These are phyloP conservation scores for Macropodus opercularis DNA, from an alignment of 2,797 vertebrate species.

Conservation along the genomic window DNA sequence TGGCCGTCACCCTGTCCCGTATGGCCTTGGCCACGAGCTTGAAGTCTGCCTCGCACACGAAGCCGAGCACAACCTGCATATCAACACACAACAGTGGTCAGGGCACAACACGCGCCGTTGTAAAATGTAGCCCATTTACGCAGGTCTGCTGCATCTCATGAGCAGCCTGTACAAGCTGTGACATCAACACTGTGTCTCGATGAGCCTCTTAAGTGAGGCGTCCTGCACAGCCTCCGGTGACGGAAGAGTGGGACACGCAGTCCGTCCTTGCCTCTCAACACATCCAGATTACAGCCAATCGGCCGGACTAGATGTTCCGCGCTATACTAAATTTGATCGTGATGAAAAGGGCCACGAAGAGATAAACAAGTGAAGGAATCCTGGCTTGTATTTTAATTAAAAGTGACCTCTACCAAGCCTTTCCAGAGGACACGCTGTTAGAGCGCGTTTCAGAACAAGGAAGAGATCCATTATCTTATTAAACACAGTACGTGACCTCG, in stretches of 20 bases:
- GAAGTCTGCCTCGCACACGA: conserved; percentile 93
- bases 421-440: conserved; percentile 52
- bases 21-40: conserved; percentile 95
- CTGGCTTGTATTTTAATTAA: conserved; percentile 77
- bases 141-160: conserved; percentile 8
- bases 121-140: conserved; percentile 20
- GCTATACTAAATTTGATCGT: conserved; percentile 77
- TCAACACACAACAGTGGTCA: conserved; percentile 30
- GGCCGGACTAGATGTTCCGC: conserved; percentile 49
- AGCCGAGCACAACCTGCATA: conserved; percentile 90
- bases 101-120: conserved; percentile 40
- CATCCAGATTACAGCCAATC: conserved; percentile 62
- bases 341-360: conserved; percentile 75
- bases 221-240: conserved; percentile 13
- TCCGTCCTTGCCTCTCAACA: conserved; percentile 64
- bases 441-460: conserved; percentile 60
- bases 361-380: conserved; percentile 67
- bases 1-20: conserved; percentile 89
- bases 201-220: background rate
- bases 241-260: conserved; percentile 26
- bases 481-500: conserved; percentile 71
- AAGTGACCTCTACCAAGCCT: conserved; percentile 67
- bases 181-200: conserved; percentile 1
- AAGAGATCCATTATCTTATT: conserved; percentile 66
- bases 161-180: conserved; percentile 1